Evolutionary conservation across 2,797 vertebrate species (phyloP).

Genomic region (Artibeus jamaicensis): DNA sequence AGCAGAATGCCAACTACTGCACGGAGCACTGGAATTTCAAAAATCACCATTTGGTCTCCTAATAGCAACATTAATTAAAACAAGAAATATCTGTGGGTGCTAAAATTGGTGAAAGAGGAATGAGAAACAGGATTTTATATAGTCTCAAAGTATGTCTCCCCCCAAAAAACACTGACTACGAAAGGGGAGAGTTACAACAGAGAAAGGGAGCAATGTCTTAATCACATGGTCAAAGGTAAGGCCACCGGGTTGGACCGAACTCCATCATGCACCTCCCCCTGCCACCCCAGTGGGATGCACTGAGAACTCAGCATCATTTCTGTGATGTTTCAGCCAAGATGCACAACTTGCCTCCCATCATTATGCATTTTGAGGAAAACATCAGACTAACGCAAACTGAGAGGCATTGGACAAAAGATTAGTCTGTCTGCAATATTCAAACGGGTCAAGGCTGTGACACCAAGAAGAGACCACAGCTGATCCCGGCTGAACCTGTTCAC

Average conservation of each 20-base stretch:
- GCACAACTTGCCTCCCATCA: background rate
- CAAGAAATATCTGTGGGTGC: background rate
- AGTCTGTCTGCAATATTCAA: background rate
- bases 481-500: fast-evolving
- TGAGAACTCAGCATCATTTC: background rate
- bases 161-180: background rate
- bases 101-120: background rate
- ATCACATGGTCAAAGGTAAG: fast-evolving
- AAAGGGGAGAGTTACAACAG: background rate
- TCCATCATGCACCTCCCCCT: fast-evolving
- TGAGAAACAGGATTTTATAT: background rate
- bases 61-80: background rate
- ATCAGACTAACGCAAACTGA: background rate
- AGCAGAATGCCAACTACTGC: background rate
- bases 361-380: background rate
- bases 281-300: fast-evolving
- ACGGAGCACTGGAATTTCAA: background rate
- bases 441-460: fast-evolving
- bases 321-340: background rate
- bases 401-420: background rate
- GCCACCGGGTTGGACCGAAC: fast-evolving
- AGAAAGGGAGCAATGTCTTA: background rate
- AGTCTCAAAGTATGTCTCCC: background rate
- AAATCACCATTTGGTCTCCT: background rate
- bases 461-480: background rate